Evolutionary conservation across 2,113 vertebrate genomes (phyloP).

Genomic region (Takifugu bimaculatus): DNA sequence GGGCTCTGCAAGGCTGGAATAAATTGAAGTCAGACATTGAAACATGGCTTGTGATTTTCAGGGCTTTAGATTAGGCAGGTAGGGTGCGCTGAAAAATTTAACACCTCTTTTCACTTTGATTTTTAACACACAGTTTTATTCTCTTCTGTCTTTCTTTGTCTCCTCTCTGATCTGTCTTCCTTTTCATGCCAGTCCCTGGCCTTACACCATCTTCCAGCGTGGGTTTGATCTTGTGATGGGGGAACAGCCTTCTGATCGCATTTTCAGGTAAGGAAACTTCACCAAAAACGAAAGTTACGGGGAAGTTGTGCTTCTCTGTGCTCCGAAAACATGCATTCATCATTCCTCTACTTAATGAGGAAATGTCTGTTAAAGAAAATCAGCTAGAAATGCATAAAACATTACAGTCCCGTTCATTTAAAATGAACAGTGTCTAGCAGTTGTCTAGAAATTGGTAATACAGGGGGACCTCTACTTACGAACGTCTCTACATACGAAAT

Average conservation of each 20-base stretch:
- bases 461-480: too few relatives aligned
- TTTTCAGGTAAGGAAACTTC: slow-evolving; percentile 86
- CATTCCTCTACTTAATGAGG: too few relatives aligned
- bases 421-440: too few relatives aligned
- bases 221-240: slow-evolving; percentile 98
- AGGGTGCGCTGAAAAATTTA: slow-evolving; percentile 39
- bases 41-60: slow-evolving; percentile 28
- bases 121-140: slow-evolving; percentile 48
- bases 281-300: slow-evolving; percentile 14
- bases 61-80: slow-evolving; percentile 34
- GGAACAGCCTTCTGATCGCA: slow-evolving; percentile 97
- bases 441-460: too few relatives aligned
- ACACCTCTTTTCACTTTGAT: slow-evolving; percentile 38
- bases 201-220: slow-evolving; percentile 97
- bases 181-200: slow-evolving; percentile 85
- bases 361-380: too few relatives aligned
- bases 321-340: too few relatives aligned
- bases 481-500: too few relatives aligned
- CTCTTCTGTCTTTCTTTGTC: slow-evolving; percentile 38
- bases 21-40: slow-evolving; percentile 22
- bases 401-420: too few relatives aligned
- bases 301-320: too few relatives aligned
- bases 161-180: slow-evolving; percentile 48
- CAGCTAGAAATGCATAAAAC: too few relatives aligned
- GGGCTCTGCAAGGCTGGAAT: slow-evolving; percentile 12